These are phyloP conservation scores for Mastomys coucha DNA, from an alignment of 2,113 vertebrate genomes.

Conservation along the genomic window DNA sequence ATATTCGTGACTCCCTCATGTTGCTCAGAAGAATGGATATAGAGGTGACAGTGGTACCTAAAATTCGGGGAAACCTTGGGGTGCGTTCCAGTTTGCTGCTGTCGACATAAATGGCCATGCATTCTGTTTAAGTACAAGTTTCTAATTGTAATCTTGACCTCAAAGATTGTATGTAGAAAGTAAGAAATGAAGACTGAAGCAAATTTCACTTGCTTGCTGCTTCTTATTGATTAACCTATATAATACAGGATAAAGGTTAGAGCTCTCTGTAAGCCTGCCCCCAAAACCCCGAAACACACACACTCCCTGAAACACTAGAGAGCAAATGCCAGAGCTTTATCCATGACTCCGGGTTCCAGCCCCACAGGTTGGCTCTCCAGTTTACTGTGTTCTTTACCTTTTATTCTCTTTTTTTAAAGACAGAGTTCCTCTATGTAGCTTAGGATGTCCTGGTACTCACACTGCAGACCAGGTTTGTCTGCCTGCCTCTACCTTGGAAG, in stretches of 20 bases:
- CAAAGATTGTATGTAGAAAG: not conserved
- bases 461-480: not conserved
- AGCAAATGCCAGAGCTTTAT: not conserved
- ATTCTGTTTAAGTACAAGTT: conserved; percentile 19
- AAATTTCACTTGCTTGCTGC: not conserved
- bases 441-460: not conserved
- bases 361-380: not conserved
- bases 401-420: not conserved
- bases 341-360: not conserved
- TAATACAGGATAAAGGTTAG: not conserved
- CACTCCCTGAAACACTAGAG: too few species aligned
- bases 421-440: not conserved
- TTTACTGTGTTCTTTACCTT: not conserved
- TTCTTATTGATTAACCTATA: conserved; percentile 46
- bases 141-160: not conserved
- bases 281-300: not conserved
- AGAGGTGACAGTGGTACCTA: not conserved
- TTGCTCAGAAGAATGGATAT: not conserved
- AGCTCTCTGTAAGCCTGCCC: not conserved
- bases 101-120: not conserved
- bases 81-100: not conserved
- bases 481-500: not conserved
- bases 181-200: conserved; percentile 42
- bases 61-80: conserved; percentile 3
- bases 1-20: not conserved